Conservation (phyloP, 2,113 vertebrate genomes). For the Microcebus griseorufus region DNA sequence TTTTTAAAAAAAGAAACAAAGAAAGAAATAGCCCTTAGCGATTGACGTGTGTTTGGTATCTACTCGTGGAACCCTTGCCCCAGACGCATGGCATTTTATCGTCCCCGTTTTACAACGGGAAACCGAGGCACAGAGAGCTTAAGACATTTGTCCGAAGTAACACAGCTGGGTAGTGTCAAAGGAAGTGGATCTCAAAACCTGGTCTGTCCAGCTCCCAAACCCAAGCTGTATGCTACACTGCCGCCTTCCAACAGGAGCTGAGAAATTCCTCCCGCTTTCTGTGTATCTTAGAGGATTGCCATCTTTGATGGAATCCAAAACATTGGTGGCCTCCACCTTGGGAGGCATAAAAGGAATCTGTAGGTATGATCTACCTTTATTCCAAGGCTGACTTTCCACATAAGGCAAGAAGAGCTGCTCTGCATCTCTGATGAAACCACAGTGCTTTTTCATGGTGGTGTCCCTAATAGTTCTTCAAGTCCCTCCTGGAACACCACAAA, state of each 20-base stretch:
- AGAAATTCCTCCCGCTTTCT: not conserved
- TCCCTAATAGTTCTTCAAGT: not conserved
- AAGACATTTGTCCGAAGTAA: not conserved
- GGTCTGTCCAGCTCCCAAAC: not conserved
- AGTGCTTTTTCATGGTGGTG: accelerated
- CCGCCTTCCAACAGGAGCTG: accelerated
- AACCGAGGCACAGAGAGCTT: not conserved
- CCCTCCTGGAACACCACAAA: not conserved
- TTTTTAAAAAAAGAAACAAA: conserved; percentile 13
- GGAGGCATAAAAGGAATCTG: not conserved
- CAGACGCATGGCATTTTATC: not conserved
- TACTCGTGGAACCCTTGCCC: not conserved
- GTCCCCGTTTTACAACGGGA: not conserved
- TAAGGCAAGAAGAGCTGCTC: not conserved
- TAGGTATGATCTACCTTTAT: not conserved
- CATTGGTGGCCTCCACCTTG: not conserved
- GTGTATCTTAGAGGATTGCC: not conserved
- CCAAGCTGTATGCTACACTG: not conserved
- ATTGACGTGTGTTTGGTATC: not conserved
- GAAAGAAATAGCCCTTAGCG: not conserved
- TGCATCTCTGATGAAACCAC: not conserved
- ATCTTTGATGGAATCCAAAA: not conserved
- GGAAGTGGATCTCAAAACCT: not conserved
- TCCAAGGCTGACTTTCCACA: not conserved
- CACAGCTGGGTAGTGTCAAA: not conserved